phyloP scores from a whole-genome alignment of 2,797 vertebrate genomes.

The Psittacula echo region DNA sequence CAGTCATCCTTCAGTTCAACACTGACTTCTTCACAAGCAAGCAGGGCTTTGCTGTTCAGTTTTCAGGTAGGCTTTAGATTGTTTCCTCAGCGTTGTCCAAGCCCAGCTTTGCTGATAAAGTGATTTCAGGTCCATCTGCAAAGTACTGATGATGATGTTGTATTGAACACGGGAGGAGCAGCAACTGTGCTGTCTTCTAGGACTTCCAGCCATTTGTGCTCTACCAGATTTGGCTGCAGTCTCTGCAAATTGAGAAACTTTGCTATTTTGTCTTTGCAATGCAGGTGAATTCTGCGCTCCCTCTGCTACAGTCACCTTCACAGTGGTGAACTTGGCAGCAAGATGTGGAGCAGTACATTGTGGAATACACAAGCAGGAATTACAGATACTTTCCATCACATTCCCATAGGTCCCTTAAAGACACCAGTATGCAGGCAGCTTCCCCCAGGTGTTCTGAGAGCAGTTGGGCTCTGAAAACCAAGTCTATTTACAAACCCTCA shows the following conservation, averaged over 20 bases:
- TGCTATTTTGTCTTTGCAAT: not conserved
- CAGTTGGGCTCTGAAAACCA: not conserved
- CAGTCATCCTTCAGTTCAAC: conserved; percentile 94
- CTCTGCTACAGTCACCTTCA: not conserved
- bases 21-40: conserved; percentile 99
- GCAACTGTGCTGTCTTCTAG: not conserved
- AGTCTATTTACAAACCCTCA: not conserved
- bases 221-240: not conserved
- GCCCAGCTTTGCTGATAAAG: not conserved
- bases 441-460: not conserved
- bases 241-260: not conserved
- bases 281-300: not conserved
- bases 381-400: not conserved
- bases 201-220: not conserved
- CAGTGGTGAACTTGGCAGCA: not conserved
- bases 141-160: not conserved
- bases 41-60: conserved; percentile 95
- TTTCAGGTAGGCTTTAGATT: conserved; percentile 83
- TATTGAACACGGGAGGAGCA: rapidly evolving
- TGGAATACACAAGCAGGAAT: not conserved
- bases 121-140: not conserved
- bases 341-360: rapidly evolving
- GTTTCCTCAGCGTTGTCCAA: rapidly evolving
- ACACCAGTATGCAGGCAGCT: not conserved
- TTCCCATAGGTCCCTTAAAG: not conserved